Evolutionary conservation across 1,140 invertebrate genomes (phyloP).

Genomic region (Steinernema feltiae): DNA sequence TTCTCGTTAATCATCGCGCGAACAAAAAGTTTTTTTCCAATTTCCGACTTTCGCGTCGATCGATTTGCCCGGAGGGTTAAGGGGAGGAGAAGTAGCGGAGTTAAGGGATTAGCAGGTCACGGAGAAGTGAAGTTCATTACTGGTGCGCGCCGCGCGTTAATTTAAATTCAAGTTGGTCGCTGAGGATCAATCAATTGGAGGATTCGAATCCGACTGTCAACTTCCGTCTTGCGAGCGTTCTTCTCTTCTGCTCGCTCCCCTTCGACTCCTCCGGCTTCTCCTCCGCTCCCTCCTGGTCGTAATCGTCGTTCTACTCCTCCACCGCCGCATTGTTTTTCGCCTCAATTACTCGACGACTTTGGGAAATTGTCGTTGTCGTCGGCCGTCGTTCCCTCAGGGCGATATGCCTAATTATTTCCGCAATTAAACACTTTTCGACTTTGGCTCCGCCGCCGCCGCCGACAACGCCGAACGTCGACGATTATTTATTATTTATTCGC

Average conservation of each 20-base stretch:
- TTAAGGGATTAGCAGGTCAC: constrained; percentile 2
- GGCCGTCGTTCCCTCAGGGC: not conserved
- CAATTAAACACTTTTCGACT: constrained; percentile 13
- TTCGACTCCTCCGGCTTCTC: not conserved
- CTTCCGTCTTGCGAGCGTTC: too few relatives aligned
- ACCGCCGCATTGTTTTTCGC: not conserved
- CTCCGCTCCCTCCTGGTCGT: not conserved
- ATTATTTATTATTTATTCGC: not conserved
- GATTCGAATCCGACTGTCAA: too few relatives aligned
- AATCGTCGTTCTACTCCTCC: not conserved
- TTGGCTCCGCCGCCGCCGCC: too few relatives aligned
- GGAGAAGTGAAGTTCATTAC: not conserved
- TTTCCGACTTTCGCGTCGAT: not conserved
- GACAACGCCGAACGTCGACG: not conserved
- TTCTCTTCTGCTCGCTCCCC: too few relatives aligned
- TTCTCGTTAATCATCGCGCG: not conserved
- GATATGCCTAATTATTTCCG: constrained; percentile 13
- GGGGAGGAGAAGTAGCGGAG: not conserved
- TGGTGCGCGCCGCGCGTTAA: too few relatives aligned
- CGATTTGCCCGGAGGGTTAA: not conserved
- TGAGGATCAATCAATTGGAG: too few relatives aligned
- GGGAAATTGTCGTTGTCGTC: constrained; percentile 1
- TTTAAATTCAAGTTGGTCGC: too few relatives aligned
- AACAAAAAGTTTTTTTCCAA: constrained; percentile 11
- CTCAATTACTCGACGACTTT: constrained; percentile 11